phyloP scores from a whole-genome alignment of 1,140 invertebrate genomes.

The Zaprionus vittiger region DNA sequence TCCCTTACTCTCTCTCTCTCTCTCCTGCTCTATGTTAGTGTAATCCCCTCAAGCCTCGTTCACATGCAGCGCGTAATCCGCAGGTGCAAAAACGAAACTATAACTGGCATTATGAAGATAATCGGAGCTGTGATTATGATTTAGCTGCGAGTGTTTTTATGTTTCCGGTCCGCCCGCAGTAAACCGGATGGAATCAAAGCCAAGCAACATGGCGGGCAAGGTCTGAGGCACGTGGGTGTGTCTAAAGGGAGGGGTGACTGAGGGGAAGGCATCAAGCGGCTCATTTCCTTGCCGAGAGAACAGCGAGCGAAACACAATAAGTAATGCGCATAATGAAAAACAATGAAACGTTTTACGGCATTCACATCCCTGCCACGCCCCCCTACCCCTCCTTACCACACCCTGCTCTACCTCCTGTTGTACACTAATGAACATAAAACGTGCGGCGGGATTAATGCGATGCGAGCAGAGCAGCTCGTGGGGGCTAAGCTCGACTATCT shows the following conservation, averaged over 20 bases:
- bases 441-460: conserved; percentile 31
- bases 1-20: not conserved
- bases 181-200: conserved; percentile 25
- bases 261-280: not conserved
- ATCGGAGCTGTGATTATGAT: conserved; percentile 24
- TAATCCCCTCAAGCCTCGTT: conserved; percentile 4
- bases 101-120: conserved; percentile 21
- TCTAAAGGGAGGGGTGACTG: not conserved
- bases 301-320: conserved; percentile 14
- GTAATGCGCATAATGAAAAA: conserved; percentile 47
- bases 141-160: conserved; percentile 24
- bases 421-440: conserved; percentile 53
- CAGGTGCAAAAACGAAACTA: conserved; percentile 4
- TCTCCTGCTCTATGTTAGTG: not conserved
- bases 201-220: not conserved
- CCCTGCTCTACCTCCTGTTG: not conserved
- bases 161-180: conserved; percentile 15
- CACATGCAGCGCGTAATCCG: conserved; percentile 1
- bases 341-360: conserved; percentile 40
- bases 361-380: conserved; percentile 2
- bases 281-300: conserved; percentile 15
- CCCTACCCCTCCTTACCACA: not conserved
- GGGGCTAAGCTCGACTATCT: not conserved
- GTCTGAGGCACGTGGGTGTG: not conserved
- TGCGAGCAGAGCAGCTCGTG: conserved; percentile 4